Base-by-base conservation (phyloP, 2,113 vertebrate species). In the Ictalurus punctatus region DNA sequence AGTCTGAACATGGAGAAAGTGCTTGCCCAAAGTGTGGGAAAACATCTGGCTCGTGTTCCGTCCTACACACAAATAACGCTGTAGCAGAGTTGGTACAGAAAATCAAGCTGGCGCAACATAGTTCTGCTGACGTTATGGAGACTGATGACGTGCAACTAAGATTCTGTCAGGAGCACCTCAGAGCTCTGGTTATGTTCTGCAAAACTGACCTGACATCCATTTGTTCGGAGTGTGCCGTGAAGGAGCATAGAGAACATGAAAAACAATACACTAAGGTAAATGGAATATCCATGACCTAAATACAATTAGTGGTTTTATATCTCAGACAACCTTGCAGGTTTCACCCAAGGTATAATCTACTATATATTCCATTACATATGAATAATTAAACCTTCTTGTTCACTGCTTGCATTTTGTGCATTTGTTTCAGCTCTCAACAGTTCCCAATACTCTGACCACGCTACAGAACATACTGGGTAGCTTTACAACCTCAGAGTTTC, bases 231-330 rank as follows among this genome's bases (percentile, higher is more conserved):
- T 86, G 84, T 86, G 69, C 84, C 23, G 4, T 74, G 27, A 44
- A 54, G 48, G 17, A 85, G 8, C 84, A 85, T 25, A 56, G 19
- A 56, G 84, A 71, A 48, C 84, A 85, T 56, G n/a, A 71, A 21
- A 85, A 54, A 54, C 84, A 73, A 21, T 85, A 85, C 65, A 85
- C 5, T 1, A 73, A 73, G 84, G 84, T 85, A 54, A 69, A 27
- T 61, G 25, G 9, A n/a, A 56, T 23, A 23, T 83, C 37, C 16
- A 23, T 25, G 7, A 12, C 56, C 7, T 48, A 74, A 74, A 34
- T 73, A 48, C 9, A 25, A 27, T 48, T 48, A 48, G 10, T 78
- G 74, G 3, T n/a, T 44, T 48, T 5, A 48, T 40, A 74, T 21
- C 16, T 34, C 14, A 71, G 4, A 40, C 10, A 3, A 30, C n/a